phyloP scores from a whole-genome alignment of 2,888 invertebrate species.

The Hoplodrina ambigua region DNA sequence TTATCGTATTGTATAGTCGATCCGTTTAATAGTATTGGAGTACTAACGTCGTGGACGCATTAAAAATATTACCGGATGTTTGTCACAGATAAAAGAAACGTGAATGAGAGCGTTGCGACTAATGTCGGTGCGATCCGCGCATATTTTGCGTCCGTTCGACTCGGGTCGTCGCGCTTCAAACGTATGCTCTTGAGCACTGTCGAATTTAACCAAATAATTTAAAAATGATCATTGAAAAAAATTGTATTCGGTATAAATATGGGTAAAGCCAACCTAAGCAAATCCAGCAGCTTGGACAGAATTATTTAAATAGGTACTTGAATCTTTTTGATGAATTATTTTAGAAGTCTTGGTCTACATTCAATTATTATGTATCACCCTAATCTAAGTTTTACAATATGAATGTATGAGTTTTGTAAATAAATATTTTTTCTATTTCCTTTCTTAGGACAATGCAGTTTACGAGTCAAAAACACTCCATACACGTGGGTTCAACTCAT shows the following conservation, averaged over 20 bases:
- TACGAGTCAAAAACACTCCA: conserved; percentile 1
- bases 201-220: conserved; percentile 13
- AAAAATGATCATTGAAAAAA: not conserved
- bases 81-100: conserved; percentile 84
- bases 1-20: conserved; percentile 76
- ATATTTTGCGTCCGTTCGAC: conserved; percentile 65
- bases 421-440: not conserved
- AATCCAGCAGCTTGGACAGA: not conserved
- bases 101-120: conserved; percentile 75
- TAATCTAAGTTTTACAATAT: not conserved
- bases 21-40: conserved; percentile 76
- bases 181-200: conserved; percentile 18
- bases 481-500: not conserved
- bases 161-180: conserved; percentile 41
- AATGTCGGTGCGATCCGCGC: conserved; percentile 63
- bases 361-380: not conserved
- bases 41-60: conserved; percentile 72
- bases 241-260: not conserved
- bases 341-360: not conserved
- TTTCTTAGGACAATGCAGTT: not conserved
- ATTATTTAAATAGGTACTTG: not conserved
- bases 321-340: too few relatives aligned
- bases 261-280: not conserved
- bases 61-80: conserved; percentile 86
- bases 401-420: conserved; percentile 1